phyloP scores from a whole-genome alignment of 1,140 invertebrate genomes.

The Heterodera carotae region DNA sequence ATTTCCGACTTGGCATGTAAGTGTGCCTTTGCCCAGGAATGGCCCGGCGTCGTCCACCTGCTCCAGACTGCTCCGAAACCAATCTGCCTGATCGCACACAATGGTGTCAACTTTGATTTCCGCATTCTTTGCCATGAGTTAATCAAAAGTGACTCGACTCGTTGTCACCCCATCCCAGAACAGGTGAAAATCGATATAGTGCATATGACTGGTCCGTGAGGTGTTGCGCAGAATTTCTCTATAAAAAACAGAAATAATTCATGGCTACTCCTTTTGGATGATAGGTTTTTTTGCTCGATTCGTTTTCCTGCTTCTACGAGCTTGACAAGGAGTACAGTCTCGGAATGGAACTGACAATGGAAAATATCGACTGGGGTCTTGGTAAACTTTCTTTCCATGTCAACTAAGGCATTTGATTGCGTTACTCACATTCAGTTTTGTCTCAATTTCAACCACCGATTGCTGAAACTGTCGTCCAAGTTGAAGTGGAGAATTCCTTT shows the following conservation, averaged over 20 bases:
- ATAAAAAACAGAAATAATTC: too few relatives aligned
- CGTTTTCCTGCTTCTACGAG: constrained; percentile 41
- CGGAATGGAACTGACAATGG: constrained; percentile 25
- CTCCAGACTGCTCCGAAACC: constrained; percentile 43
- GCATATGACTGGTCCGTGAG: background rate
- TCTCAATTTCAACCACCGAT: constrained; percentile 19
- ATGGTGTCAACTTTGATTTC: constrained; percentile 50
- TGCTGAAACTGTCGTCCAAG: background rate
- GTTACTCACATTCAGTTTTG: constrained; percentile 11
- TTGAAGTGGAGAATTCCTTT: background rate
- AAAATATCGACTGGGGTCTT: constrained; percentile 32
- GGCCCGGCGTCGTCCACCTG: constrained; percentile 49
- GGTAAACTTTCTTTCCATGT: constrained; percentile 9
- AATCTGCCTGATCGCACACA: constrained; percentile 53
- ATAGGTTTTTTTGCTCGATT: constrained; percentile 48
- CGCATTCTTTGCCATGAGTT: constrained; percentile 48
- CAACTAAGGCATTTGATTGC: constrained; percentile 13
- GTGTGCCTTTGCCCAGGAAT: constrained; percentile 47
- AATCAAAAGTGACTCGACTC: constrained; percentile 24
- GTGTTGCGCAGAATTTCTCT: too few relatives aligned
- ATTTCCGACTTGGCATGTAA: constrained; percentile 39
- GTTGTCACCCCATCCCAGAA: constrained; percentile 33
- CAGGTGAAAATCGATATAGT: constrained; percentile 11
- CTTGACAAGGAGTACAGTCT: constrained; percentile 38
- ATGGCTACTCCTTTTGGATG: background rate